Evolutionary conservation across 1,140 invertebrate species (phyloP), one percentile per base, ranked within the genome.

Genomic region (Tetranychus urticae): DNA sequence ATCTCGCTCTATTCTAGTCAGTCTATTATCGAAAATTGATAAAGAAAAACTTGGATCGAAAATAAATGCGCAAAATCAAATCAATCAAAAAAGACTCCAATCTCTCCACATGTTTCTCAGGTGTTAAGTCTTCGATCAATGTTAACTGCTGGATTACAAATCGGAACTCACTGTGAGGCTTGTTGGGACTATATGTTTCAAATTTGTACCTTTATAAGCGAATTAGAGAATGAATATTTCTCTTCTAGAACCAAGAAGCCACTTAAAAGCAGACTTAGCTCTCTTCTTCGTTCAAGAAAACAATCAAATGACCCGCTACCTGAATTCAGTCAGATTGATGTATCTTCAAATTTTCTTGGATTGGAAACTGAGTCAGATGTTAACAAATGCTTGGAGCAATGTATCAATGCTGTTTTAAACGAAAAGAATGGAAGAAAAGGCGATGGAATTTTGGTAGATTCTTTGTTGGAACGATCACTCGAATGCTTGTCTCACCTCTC

Each of bases 131-230:
- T 94, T 75, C 87, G 93, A 72, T 85, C 92, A 33, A 77, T 91
- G 52, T 75, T 78, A 66, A 81, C 77, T 68, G 79, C 81, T 66
- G 88, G 88, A 35, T 73, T 94, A 39, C 88, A 92, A 70, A 76
- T 93, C 37, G 88, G 86, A 4, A 88, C 86, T 63, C 88, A 91
- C 68, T 85, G 86, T 36, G 79, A 83, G 47, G 85, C 90, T 63
- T 92, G 88, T 68, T 94, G 90, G 90, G 82, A 83, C 45, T 87
- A 91, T 71, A 85, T 94, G 61, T 90, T 94, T 69, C 58, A 36
- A 60, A 7, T 1, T 39, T 60, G 59, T 37, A 12, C n/a, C 13
- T 60, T 54, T 60, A 52, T 61, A 2, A 47, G 62, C 3, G 42
- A 50, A 14, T 58, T 61, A 14, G 54, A 57, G 31, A 31, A 61